Percentiles rank a stretch among this genome's conserved stretches.
Conservation (phyloP, 2,113 vertebrate species). For the Tricholaema leucomelas region DNA sequence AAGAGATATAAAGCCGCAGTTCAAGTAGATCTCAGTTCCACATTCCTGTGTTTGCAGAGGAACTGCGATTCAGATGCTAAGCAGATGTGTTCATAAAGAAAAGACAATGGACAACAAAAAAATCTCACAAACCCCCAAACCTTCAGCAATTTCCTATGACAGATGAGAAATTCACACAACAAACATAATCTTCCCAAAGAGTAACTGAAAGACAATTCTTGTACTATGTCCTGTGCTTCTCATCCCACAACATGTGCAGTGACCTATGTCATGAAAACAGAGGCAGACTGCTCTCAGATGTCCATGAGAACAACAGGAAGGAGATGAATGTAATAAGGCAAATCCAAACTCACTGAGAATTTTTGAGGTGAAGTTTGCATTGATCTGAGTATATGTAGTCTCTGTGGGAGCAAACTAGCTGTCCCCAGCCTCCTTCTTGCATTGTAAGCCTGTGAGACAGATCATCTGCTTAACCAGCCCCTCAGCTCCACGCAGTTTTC, state of each 20-base stretch:
- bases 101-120: too few species aligned
- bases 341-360: background rate
- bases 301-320: constrained; percentile 17
- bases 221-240: background rate
- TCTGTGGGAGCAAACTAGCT: background rate
- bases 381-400: background rate
- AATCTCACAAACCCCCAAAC: background rate
- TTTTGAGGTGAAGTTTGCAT: background rate
- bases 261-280: constrained; percentile 13
- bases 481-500: background rate
- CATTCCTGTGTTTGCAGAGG: background rate
- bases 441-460: background rate
- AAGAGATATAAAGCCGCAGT: background rate
- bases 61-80: constrained; percentile 20
- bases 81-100: constrained; percentile 13
- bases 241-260: background rate
- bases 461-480: background rate
- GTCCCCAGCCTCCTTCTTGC: background rate
- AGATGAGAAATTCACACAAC: constrained; percentile 11
- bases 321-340: background rate
- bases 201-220: constrained; percentile 1
- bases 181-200: background rate
- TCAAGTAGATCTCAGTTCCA: background rate
- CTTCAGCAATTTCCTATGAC: constrained; percentile 48
- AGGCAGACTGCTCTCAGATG: background rate